Percentiles rank a stretch among this genome's conserved stretches.
These are phyloP conservation scores for Mormoops blainvillei DNA, from an alignment of 2,113 vertebrate genomes.

Conservation along the genomic window DNA sequence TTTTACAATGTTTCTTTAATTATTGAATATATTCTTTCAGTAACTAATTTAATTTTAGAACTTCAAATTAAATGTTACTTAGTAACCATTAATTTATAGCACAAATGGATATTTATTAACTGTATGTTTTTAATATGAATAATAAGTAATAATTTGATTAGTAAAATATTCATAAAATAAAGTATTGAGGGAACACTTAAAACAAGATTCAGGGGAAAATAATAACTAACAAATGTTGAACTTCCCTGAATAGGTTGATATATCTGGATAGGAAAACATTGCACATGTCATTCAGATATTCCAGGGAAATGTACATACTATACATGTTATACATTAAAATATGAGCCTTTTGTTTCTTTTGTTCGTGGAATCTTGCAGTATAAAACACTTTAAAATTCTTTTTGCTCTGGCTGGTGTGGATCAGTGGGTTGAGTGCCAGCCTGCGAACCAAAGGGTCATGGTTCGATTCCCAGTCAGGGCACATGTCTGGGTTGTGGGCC, in stretches of 20 bases:
- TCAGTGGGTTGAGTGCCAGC: too few relatives aligned
- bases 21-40: constrained; percentile 27
- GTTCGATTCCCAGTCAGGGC: too few relatives aligned
- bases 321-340: background rate
- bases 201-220: background rate
- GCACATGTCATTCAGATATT: background rate
- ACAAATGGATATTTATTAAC: constrained; percentile 44
- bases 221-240: background rate
- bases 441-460: too few relatives aligned
- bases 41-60: constrained; percentile 59
- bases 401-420: too few relatives aligned
- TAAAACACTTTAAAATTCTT: background rate
- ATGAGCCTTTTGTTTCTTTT: background rate
- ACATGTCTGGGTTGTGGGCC: too few relatives aligned
- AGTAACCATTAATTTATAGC: constrained; percentile 47
- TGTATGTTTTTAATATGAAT: constrained; percentile 42
- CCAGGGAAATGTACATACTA: background rate
- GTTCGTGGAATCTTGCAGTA: background rate
- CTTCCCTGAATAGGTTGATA: background rate
- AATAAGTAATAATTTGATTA: constrained; percentile 39
- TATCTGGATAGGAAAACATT: background rate
- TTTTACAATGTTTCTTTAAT: constrained; percentile 44
- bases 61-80: constrained; percentile 52
- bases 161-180: constrained; percentile 47
- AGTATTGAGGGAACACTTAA: constrained; percentile 16